These are phyloP conservation scores for Theonella swinhoei DNA, from an alignment of 37 sponge, comb jelly and placozoan genomes.

Conservation along the genomic window DNA sequence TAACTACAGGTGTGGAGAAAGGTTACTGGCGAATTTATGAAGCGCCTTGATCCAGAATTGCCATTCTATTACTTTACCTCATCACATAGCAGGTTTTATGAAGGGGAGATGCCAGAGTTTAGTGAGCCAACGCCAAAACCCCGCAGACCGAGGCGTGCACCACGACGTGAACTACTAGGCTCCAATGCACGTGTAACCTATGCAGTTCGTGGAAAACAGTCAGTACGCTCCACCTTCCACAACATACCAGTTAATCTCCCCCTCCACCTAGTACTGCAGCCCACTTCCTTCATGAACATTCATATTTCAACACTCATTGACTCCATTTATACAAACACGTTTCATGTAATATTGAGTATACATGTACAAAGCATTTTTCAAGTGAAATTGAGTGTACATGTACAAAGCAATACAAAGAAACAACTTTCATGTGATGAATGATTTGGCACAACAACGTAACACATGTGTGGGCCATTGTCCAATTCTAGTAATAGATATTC, in stretches of 20 bases:
- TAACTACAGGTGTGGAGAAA: conserved; percentile 32
- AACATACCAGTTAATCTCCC: not conserved
- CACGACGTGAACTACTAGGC: not conserved
- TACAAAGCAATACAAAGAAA: not conserved
- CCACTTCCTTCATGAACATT: too few species aligned
- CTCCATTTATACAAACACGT: not conserved
- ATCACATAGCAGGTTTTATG: conserved; percentile 20
- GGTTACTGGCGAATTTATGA: not conserved
- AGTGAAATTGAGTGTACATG: not conserved
- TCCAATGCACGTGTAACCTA: not conserved
- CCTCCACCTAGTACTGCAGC: too few species aligned
- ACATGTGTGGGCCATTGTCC: too few species aligned
- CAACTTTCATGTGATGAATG: too few species aligned
- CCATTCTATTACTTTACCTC: conserved; percentile 27
- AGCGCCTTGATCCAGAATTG: not conserved
- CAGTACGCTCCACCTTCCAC: not conserved
- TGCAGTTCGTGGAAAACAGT: not conserved
- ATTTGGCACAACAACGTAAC: too few species aligned
- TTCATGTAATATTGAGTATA: not conserved
- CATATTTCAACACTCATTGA: too few species aligned
- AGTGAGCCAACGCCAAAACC: not conserved
- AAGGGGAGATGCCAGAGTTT: conserved; percentile 9
- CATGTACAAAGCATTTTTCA: not conserved
- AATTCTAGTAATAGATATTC: too few species aligned
- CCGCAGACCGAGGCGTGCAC: not conserved